Percentiles rank a stretch among this genome's conserved stretches.
Evolutionary conservation across 1,140 invertebrate species (phyloP).

Genomic region (Pogonus chalceus): DNA sequence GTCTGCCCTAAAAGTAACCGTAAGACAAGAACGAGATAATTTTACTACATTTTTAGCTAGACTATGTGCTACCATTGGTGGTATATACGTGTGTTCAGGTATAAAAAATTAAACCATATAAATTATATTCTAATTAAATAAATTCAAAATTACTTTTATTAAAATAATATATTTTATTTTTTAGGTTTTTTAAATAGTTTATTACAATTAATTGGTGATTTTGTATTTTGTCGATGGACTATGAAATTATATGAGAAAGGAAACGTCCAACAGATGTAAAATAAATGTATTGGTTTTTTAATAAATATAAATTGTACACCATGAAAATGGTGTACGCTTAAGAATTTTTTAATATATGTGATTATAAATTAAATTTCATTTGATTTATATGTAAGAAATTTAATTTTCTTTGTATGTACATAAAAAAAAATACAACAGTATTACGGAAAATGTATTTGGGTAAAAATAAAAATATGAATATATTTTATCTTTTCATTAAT

Average conservation of each 20-base stretch:
- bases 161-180: slow-evolving; percentile 21
- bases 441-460: no score
- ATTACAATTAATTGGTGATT: slow-evolving; percentile 34
- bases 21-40: slow-evolving; percentile 71
- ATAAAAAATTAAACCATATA: slow-evolving; percentile 9
- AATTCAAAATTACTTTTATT: slow-evolving; percentile 9
- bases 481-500: not conserved
- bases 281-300: no score
- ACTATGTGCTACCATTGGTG: slow-evolving; percentile 81
- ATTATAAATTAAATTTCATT: no score
- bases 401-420: no score
- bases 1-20: slow-evolving; percentile 76
- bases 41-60: slow-evolving; percentile 72
- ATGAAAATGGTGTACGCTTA: no score
- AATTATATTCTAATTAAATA: not conserved
- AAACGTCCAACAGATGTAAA: no score
- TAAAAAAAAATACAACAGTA: no score
- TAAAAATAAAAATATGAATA: no score
- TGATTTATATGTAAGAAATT: no score
- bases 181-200: slow-evolving; percentile 37
- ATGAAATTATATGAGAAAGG: slow-evolving; percentile 11
- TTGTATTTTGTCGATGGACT: slow-evolving; percentile 30
- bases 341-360: no score
- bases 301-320: no score
- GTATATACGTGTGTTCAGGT: slow-evolving; percentile 80